These are phyloP conservation scores for Drosophila repleta DNA, from an alignment of 1,140 invertebrate genomes.

Conservation along the genomic window DNA sequence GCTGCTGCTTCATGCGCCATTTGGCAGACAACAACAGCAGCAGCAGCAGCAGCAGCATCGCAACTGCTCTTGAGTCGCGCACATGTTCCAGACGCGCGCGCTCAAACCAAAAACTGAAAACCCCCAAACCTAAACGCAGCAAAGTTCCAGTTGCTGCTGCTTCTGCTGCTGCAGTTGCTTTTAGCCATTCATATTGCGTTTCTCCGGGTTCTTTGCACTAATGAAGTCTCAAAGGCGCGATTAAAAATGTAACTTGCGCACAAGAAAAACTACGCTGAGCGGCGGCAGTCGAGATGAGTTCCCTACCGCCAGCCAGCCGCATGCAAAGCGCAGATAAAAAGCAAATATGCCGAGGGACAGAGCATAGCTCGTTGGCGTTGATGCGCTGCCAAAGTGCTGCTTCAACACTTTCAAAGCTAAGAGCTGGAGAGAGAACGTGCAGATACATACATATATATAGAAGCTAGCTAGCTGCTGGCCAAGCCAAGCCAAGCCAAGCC, in stretches of 20 bases:
- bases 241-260: conserved; percentile 81
- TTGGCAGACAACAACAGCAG: conserved; percentile 66
- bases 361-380: conserved; percentile 63
- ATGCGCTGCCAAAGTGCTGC: conserved; percentile 80
- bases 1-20: conserved; percentile 69
- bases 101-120: conserved; percentile 9
- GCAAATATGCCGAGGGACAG: conserved; percentile 68
- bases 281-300: conserved; percentile 41
- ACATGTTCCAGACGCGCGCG: conserved; percentile 60
- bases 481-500: conserved; percentile 8
- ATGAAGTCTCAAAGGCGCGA: conserved; percentile 82
- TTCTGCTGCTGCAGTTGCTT: conserved; percentile 8
- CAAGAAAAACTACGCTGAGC: conserved; percentile 54
- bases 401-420: conserved; percentile 72
- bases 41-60: conserved; percentile 37
- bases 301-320: conserved; percentile 36
- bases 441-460: conserved; percentile 1
- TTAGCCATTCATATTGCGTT: conserved; percentile 51
- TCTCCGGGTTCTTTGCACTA: conserved; percentile 56
- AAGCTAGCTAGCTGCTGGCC: conserved; percentile 1
- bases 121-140: conserved; percentile 8
- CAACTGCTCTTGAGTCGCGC: conserved; percentile 75
- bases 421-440: conserved; percentile 12
- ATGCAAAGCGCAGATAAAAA: conserved; percentile 80
- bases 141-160: conserved; percentile 12